Evolutionary conservation across 2,113 vertebrate genomes (phyloP), one percentile per base, ranked within the genome.

Genomic region (Dromas ardeola): DNA sequence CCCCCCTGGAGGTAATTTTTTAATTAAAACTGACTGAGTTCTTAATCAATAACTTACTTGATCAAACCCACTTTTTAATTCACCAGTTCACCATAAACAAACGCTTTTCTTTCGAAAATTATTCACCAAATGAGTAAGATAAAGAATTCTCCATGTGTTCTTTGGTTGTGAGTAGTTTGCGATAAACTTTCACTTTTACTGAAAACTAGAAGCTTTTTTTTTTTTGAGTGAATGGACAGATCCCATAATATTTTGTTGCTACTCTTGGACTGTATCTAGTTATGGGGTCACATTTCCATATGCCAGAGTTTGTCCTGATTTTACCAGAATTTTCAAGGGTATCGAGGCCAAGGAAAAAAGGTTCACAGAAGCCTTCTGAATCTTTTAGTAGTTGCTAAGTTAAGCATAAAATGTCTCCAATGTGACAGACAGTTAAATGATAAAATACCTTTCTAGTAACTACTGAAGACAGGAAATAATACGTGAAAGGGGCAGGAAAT

Each of bases 401-500:
- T 80, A 82, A 66, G 59, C 62, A 66, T 70, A 55, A 87, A 86
- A 73, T 38, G 50, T 56, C 42, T 82, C 45, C 19, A 30, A 43
- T 42, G 26, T 67, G 84, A 94, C 78, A 95, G 83, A 94, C 52
- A 79, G 89, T 79, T 88, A 93, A 91, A 90, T 88, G 89, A 95
- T 97, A 82, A 96, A 96, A 90, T 49, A 88, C 78, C 71, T 83
- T 82, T 80, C 74, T 55, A 50, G 71, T 58, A 94, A 67, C 71
- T 71, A 88, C 49, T 80, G 59, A 25, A 87, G 84, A 69, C 85
- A 79, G 93, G 89, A 96, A 97, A 94, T 77, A 95, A 77, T 88
- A 73, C 81, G 81, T 93, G 96, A 96, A 91, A 81, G 85, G 71
- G 78, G 81, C 67, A 96, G 91, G 91, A 96, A 91, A 59, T 81